Evolutionary conservation across 2,888 invertebrate genomes (phyloP), one percentile per base, ranked within the genome.

Genomic region (Nephrotoma guestfalica): DNA sequence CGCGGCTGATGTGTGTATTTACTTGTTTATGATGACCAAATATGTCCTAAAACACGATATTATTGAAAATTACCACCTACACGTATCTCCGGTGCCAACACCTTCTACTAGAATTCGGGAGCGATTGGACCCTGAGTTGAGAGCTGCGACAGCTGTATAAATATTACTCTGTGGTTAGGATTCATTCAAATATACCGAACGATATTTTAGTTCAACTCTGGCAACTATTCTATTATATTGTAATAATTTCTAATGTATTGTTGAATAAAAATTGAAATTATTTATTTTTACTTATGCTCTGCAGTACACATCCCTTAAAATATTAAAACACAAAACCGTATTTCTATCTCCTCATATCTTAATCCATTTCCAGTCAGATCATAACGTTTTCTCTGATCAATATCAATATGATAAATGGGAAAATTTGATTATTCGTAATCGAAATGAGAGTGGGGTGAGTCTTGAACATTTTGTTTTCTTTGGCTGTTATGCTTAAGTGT

Each of bases 351-450:
- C 15, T 45, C 18, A 18, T 45, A 85, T 87, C 86, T 87, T 87
- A 87, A 87, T 87, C 87, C 87, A 86, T 87, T 87, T 86, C 85
- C 87, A 87, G 87, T 86, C 87, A 87, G 87, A 87, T 87, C 87
- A 87, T 87, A 87, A 87, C 87, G 87, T 86, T 86, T 71, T 71
- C 71, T 86, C 87, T 86, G 87, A 87, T 87, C 87, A 87, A 83
- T 87, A 87, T 87, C 87, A 87, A 71, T 87, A 86, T 87, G 87
- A 87, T 87, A 87, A 87, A 87, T 87, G 86, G 87, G 41, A 87
- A 87, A 71, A 87, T 87, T 87, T 87, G 87, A 87, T 87, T 87
- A 87, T 87, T 30, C 85, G 71, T 43, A 85, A 85, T 84, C 84
- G 41, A 84, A 84, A 11, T 71, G 30, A 9, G 71, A 30, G 71